A percentile compares a stretch with the other conserved stretches of the same genome.
Evolutionary conservation across 2,888 invertebrate species (phyloP).

Genomic region (Clanis bilineata): DNA sequence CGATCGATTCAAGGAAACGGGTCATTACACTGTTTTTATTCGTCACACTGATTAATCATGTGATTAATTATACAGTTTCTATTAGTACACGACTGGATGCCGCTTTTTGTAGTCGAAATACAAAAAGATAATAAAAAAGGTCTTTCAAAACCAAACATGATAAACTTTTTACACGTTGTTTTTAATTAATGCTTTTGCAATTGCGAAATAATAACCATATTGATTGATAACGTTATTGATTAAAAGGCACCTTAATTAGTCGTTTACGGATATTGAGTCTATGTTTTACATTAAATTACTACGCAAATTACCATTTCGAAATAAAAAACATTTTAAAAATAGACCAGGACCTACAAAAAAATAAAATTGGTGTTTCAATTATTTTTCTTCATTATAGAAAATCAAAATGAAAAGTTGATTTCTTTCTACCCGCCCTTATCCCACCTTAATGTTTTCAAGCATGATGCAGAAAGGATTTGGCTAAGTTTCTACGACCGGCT

Average conservation of each 20-base stretch:
- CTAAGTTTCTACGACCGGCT: no score
- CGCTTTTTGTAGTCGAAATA: conserved; percentile 46
- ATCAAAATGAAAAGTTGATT: no score
- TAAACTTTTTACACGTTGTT: conserved; percentile 40
- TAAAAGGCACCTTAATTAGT: background rate
- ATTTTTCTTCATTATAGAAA: no score
- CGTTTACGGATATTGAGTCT: background rate
- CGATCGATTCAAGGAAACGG: conserved; percentile 79
- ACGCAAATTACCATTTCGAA: no score
- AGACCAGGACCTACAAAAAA: no score
- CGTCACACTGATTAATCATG: conserved; percentile 81
- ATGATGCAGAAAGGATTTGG: no score
- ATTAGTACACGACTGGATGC: conserved; percentile 61
- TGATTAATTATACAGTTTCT: conserved; percentile 80
- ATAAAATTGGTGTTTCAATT: no score
- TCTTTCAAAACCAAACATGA: background rate
- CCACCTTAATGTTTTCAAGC: no score
- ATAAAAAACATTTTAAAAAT: no score
- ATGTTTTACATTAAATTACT: no score
- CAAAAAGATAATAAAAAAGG: conserved; percentile 4
- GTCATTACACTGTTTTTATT: conserved; percentile 81
- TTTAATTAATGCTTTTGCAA: conserved; percentile 34
- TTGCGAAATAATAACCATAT: conserved; percentile 33
- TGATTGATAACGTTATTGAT: background rate
- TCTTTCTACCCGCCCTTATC: no score